Base-by-base conservation (phyloP, 1,140 invertebrate species). In the Cataglyphis hispanica region DNA sequence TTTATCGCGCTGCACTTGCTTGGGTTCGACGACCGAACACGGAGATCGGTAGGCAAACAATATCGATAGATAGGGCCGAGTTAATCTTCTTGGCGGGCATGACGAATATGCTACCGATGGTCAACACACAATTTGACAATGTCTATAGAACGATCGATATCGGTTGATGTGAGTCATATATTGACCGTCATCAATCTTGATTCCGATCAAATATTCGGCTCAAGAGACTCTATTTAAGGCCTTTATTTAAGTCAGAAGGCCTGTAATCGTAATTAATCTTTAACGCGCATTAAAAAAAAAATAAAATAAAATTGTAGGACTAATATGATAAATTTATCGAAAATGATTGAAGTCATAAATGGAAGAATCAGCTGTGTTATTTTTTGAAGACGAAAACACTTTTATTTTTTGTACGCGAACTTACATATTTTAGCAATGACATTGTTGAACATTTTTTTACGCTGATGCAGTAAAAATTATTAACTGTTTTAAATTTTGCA, bases 31-130 rank as follows among this genome's bases (percentile, higher is more conserved):
- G 78, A 74, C 67, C 78, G 66, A 60, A 40, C n/a, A 11, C 40
- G 25, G n/a, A 72, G 66, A 74, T 74, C 67, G 67, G 53, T 83
- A 25, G 53, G 37, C 53, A 83, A 83, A 83, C 78, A 60, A 37
- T 81, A 72, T 72, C 67, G 67, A 83, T 83, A 83, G 46, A 50
- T 50, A 50, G 46, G 16, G 78, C 37, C 13, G 53, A 60, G 67
- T 46, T 74, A 83, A 81, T 60, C 53, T 58, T 19, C 8, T 27
- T 13, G 78, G 43, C n/a, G 27, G 53, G 19, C 3, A 60, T 56
- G 67, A 83, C 53, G 67, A 83, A 83, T 83, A 40, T 40, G 78
- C 56, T 46, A 1, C 37, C 13, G 53, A 60, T n/a, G 37, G 27
- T 83, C 56, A 72, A 83, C 66, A 74, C 2, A 60, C 16, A 60